Base-by-base conservation (phyloP, 2,797 vertebrate species). In the Crocodylus rhombifer region DNA sequence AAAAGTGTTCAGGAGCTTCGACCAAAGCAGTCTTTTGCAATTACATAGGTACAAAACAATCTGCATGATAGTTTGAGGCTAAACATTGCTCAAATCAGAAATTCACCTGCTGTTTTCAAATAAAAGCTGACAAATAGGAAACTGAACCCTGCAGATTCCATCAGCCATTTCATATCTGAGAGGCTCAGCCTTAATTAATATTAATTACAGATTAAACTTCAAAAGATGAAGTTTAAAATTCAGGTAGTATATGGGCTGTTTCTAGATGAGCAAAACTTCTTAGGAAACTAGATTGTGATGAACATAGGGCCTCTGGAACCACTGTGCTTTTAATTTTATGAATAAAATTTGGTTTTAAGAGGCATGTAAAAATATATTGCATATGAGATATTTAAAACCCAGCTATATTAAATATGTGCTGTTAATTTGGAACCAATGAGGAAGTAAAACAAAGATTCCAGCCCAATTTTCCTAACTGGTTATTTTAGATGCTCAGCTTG, bases 31-130 rank as follows among this genome's bases (percentile, higher is more conserved):
- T 97, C 94, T 97, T 97, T 95, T 96, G 96, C 97, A 98, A 98
- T 98, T 98, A 98, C 94, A 95, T 86, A 95, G 94, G 93, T 89
- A 95, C 89, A 96, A 98, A 97, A 97, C 97, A 98, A 97, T 97
- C 96, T 98, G 97, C 4, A 1, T 92, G 96, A 97, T 97, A 97
- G 98, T 98, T 97, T 95, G 96, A 97, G 98, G 98, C 97, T 97
- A 98, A 97, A 97, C 16, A 1, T 96, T 96, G 96, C 89, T 97
- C 96, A 95, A 93, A 97, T 98, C 90, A 1, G 93, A 97, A 97
- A 97, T 97, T 97, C 93, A 96, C 97, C 97, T 97, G 97, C 98
- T 98, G 97, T 97, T 97, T 98, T 97, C 97, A 97, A 98, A 98
- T 97, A 97, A 97, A 98, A 97, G 93, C 97, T 97, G 96, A 98